These are phyloP conservation scores for Dermochelys coriacea DNA, from an alignment of 2,797 vertebrate genomes.

Conservation along the genomic window DNA sequence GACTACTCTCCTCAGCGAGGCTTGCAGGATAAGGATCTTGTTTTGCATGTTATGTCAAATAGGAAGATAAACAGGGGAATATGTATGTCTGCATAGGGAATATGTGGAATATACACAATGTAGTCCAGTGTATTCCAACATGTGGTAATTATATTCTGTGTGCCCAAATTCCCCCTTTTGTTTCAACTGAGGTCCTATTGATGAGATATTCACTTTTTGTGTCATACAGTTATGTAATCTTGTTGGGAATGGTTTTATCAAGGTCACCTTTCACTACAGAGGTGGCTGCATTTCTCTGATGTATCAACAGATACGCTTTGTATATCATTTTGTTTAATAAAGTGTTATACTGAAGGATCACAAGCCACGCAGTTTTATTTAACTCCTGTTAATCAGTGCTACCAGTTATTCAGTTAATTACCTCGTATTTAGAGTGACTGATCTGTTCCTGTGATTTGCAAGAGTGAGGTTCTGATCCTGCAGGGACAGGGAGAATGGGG, in stretches of 20 bases:
- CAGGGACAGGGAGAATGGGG: neutral
- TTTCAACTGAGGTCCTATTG: neutral
- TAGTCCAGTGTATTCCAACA: neutral
- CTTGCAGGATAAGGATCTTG: neutral
- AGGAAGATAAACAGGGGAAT: neutral
- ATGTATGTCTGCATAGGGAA: neutral
- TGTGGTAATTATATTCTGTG: neutral
- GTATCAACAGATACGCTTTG: conserved; percentile 11
- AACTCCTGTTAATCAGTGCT: conserved; percentile 2
- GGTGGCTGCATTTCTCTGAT: neutral
- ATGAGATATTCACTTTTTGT: neutral
- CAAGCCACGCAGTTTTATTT: neutral
- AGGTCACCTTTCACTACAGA: conserved; percentile 1
- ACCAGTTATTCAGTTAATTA: neutral
- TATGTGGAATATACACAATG: neutral
- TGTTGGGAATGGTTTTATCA: neutral
- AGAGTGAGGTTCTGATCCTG: neutral
- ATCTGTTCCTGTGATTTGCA: neutral
- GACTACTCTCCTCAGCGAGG: neutral
- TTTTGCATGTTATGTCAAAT: conserved; percentile 8
- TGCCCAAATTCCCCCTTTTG: neutral
- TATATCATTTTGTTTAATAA: neutral
- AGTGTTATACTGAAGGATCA: neutral
- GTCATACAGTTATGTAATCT: neutral
- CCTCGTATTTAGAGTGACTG: neutral